Evolutionary conservation across 2,888 invertebrate genomes (phyloP), one percentile per base, ranked within the genome.

Genomic region (Drosophila subsilvestris): DNA sequence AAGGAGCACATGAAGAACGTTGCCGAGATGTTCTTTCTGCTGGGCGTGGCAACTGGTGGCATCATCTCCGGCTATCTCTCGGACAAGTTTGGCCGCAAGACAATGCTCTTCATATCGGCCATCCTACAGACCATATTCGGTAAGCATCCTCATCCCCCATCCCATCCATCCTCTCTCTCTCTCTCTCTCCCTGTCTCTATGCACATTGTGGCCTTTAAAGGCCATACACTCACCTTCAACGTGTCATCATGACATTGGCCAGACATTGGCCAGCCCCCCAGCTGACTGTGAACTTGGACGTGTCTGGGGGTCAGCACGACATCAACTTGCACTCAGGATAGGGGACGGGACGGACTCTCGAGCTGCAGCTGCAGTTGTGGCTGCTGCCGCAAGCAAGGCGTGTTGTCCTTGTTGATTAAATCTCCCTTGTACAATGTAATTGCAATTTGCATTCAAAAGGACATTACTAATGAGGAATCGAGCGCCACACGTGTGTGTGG

Each of bases 61-160:
- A 94, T 96, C 17, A 94, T 96, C n/a, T 95, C 96, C 69, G 96
- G 96, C 25, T 95, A 95, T 91, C 93, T 96, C 60, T 96, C 96
- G 6, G 96, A 96, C 92, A 95, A 94, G 94, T 95, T 95, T 86
- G 97, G 97, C 12, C 94, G 97, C 58, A 96, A 96, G 90, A 94
- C 93, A 63, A 95, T 96, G 63, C 92, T 97, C 58, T 95, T 96
- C 93, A 93, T 94, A 50, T 95, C 96, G 85, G 93, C 95, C 74
- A 91, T 95, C 45, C 93, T 95, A 17, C 96, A 96, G 91, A 94
- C 95, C 65, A 92, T 94, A 9, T 93, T 96, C 20, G 96, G 94
- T 90, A 92, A 93, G 83, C 7, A 37, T 0, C 25, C 0, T 22
- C 20, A 20, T 2, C 32, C 37, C n/a, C 37, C 20, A 50, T 49